phyloP scores from a whole-genome alignment of 2,888 invertebrate genomes.

The Phalera bucephala region DNA sequence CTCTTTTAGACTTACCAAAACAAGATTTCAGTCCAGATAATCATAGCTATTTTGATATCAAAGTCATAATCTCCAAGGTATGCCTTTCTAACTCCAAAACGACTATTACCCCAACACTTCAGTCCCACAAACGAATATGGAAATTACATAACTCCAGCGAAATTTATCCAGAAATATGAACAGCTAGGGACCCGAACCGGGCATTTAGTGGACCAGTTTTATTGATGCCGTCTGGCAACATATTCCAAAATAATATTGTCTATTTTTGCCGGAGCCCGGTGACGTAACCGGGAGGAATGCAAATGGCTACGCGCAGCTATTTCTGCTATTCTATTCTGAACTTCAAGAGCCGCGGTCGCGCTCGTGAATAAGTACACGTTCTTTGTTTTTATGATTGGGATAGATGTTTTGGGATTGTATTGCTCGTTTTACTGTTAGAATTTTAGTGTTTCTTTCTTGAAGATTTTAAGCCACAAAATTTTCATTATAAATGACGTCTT shows the following conservation, averaged over 20 bases:
- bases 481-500: too few relatives aligned
- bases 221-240: conserved; percentile 70
- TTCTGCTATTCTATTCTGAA: conserved; percentile 51
- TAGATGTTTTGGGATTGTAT: too few relatives aligned
- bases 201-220: conserved; percentile 45
- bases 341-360: conserved; percentile 40
- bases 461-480: too few relatives aligned
- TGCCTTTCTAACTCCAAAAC: too few relatives aligned
- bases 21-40: too few relatives aligned
- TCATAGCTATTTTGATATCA: too few relatives aligned
- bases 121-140: too few relatives aligned
- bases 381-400: conserved; percentile 28
- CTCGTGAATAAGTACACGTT: conserved; percentile 9
- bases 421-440: too few relatives aligned
- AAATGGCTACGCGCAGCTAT: conserved; percentile 55
- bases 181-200: neutral
- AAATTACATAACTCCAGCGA: neutral
- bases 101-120: too few relatives aligned
- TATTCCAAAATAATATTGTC: conserved; percentile 67
- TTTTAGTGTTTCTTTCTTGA: too few relatives aligned
- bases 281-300: conserved; percentile 68
- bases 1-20: too few relatives aligned
- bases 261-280: conserved; percentile 58
- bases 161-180: conserved; percentile 2
- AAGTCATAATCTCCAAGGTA: too few relatives aligned